These are phyloP conservation scores for Rostratula benghalensis DNA, from an alignment of 2,113 vertebrate species.

Conservation along the genomic window DNA sequence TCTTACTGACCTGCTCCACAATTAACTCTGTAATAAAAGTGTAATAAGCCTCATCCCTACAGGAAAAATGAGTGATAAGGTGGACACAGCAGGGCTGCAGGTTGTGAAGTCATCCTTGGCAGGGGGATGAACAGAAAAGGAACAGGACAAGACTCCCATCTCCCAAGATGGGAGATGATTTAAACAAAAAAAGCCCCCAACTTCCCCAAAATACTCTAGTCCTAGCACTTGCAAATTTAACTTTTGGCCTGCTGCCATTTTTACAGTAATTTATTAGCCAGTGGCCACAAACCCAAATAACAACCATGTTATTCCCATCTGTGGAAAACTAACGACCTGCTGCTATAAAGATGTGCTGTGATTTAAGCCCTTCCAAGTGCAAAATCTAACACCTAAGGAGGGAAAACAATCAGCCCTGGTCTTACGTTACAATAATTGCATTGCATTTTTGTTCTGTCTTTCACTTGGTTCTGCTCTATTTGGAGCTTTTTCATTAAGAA, in stretches of 20 bases:
- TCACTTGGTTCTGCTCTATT: not conserved
- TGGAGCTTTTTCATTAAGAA: not conserved
- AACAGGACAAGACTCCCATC: not conserved
- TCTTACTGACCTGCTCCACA: not conserved
- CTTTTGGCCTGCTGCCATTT: not conserved
- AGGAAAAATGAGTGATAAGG: not conserved
- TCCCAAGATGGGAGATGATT: no score
- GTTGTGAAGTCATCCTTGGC: not conserved
- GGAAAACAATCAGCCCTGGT: not conserved
- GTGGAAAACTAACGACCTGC: not conserved
- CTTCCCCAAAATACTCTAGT: not conserved
- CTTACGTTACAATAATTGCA: not conserved
- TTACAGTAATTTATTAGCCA: not conserved
- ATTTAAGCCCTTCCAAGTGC: not conserved
- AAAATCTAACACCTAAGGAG: not conserved
- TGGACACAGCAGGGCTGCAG: accelerated
- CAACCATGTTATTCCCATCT: not conserved
- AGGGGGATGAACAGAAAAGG: not conserved
- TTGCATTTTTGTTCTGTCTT: not conserved
- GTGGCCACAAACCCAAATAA: not conserved
- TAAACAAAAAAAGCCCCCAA: not conserved
- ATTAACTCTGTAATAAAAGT: not conserved
- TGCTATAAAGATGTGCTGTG: not conserved
- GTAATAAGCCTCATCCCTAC: not conserved
- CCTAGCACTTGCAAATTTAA: not conserved